phyloP scores from a whole-genome alignment of 2,797 vertebrate species.

The Buphagus erythrorhynchus region DNA sequence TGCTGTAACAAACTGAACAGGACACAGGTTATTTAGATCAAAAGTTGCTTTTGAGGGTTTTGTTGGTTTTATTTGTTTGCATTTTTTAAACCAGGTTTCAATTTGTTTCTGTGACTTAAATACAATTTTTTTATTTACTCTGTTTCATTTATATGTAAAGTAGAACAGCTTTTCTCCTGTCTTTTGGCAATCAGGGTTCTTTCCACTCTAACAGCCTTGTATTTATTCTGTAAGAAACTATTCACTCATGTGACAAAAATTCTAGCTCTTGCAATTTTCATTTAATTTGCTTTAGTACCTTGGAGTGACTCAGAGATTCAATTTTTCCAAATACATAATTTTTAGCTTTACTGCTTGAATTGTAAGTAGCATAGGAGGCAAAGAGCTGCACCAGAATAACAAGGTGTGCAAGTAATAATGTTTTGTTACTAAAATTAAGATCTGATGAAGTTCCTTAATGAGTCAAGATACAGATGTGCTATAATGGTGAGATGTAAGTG shows the following conservation, averaged over 20 bases:
- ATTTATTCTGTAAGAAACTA: constrained; percentile 71
- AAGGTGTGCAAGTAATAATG: not conserved
- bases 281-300: constrained; percentile 71
- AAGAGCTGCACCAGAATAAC: not conserved
- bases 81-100: constrained; percentile 7
- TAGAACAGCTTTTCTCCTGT: constrained; percentile 44
- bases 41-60: not conserved
- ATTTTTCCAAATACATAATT: constrained; percentile 59
- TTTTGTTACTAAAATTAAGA: constrained; percentile 34
- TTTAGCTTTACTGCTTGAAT: constrained; percentile 54
- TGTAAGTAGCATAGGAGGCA: constrained; percentile 51
- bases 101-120: constrained; percentile 29
- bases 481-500: not conserved
- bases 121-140: not conserved
- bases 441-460: not conserved
- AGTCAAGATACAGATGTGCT: not conserved
- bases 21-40: constrained; percentile 2
- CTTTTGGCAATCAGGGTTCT: constrained; percentile 64
- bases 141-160: constrained; percentile 75
- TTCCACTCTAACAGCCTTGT: constrained; percentile 58
- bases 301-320: constrained; percentile 55
- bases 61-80: not conserved
- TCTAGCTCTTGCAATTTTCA: constrained; percentile 69
- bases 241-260: constrained; percentile 68
- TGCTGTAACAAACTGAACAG: not conserved